Conservation (phyloP, 2,797 vertebrate species). For the Eleutherodactylus coqui region DNA sequence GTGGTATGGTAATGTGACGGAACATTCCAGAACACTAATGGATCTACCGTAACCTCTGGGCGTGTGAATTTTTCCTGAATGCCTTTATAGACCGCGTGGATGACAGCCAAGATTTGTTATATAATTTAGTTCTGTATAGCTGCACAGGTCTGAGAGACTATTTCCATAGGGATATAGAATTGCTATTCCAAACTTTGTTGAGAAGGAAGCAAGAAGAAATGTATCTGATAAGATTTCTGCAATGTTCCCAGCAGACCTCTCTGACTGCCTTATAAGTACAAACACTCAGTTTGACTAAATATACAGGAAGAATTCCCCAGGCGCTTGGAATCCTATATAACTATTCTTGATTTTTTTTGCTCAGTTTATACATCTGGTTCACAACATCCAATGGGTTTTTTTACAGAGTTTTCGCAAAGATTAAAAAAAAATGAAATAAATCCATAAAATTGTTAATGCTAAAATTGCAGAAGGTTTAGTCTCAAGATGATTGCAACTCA, state of each 20-base stretch:
- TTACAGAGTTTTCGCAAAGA: too few species aligned
- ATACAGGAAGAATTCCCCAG: neutral
- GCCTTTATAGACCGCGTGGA: conserved; percentile 13
- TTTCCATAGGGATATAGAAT: conserved; percentile 12
- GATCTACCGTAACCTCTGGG: neutral
- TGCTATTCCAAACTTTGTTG: conserved; percentile 17
- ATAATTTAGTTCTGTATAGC: conserved; percentile 36
- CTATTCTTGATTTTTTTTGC: neutral
- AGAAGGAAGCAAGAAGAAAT: neutral
- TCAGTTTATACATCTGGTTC: neutral
- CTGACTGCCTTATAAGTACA: neutral
- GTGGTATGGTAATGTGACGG: conserved; percentile 6
- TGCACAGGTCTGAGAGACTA: conserved; percentile 16
- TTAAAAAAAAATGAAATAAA: too few species aligned
- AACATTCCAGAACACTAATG: conserved; percentile 22
- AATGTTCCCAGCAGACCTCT: conserved; percentile 21
- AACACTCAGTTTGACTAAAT: conserved; percentile 18
- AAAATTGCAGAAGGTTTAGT: too few species aligned
- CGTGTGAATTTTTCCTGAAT: conserved; percentile 27
- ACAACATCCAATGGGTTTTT: too few species aligned
- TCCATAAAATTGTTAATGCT: too few species aligned
- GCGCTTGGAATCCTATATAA: neutral
- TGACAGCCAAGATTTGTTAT: conserved; percentile 25
- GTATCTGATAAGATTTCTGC: conserved; percentile 10
- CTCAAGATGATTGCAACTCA: too few species aligned